Base-by-base conservation (phyloP, 2,113 vertebrate genomes). In the Calyptommatus sinebrachiatus region DNA sequence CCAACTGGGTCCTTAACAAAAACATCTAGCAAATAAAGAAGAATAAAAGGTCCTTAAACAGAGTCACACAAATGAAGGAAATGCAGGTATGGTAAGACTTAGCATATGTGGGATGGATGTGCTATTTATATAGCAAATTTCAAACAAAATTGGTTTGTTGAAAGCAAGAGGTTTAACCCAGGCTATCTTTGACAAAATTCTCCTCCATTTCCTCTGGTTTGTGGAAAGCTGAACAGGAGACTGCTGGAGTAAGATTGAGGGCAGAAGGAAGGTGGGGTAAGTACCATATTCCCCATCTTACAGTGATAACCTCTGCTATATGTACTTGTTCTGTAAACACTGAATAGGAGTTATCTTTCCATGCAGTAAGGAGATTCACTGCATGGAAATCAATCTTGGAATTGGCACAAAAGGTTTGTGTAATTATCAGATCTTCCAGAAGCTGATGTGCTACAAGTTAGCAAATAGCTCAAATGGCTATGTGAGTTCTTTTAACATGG, bases 31-130 rank as follows among this genome's bases (percentile, higher is more conserved):
- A 61, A 41, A 68, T 57, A 8, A 20, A 29, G 68, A 5, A 12
- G 48, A 41, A 9, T 46, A 20, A 28, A 72, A 16, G 84, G 29
- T 61, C 14, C 48, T 31, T 74, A 83, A 87, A 83, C 2, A 6
- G 71, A 72, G 76, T 60, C 24, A 1, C 0, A 1, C 7, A 69
- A 60, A 26, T 57, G 28, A 46, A 71, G 29, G 73, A 91, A 84
- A 83, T n/a, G 65, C 0, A 29, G 48, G 14, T 57, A 18, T 57
- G 4, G 12, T 18, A 57, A n/a, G 29, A 88, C 78, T 41, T 48
- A 71, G 71, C 28, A 53, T 14, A 76, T 5, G 46, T 26, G 65
- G 73, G 45, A 78, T 53, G 65, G 84, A 53, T 16, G 69, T 68
- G 45, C 2, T 11, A 46, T 60, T 5, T 69, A 14, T 31, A 18